Evolutionary conservation across 1,140 invertebrate genomes (phyloP).

Genomic region (Elymnias hypermnestra): DNA sequence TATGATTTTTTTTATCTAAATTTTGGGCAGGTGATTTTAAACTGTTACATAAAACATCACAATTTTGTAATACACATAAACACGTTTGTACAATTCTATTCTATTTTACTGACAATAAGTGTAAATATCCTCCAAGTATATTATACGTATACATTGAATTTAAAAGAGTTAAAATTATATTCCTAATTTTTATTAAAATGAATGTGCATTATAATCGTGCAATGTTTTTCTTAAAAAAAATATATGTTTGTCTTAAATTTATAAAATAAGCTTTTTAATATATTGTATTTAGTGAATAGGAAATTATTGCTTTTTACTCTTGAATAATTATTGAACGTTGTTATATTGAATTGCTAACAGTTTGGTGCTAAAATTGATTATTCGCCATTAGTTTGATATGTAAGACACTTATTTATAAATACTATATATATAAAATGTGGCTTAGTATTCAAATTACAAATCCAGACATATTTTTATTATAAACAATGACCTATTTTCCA

Average conservation of each 20-base stretch:
- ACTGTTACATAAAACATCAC: not conserved
- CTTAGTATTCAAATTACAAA: too few species aligned
- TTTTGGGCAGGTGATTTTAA: too few species aligned
- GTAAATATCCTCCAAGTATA: too few species aligned
- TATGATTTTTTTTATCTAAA: too few species aligned
- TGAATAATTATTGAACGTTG: not conserved
- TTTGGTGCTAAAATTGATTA: conserved; percentile 1
- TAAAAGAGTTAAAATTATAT: conserved; percentile 2
- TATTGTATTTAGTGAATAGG: too few species aligned
- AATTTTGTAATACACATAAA: not conserved
- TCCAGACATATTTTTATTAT: too few species aligned
- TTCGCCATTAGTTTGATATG: too few species aligned
- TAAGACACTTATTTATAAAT: conserved; percentile 1
- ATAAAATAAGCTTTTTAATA: not conserved
- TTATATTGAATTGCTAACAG: not conserved
- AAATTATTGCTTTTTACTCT: too few species aligned
- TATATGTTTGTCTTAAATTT: not conserved
- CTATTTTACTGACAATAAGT: not conserved
- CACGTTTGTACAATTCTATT: not conserved
- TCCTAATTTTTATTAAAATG: conserved; percentile 17
- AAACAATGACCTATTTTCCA: too few species aligned
- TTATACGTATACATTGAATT: too few species aligned
- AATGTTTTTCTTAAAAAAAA: conserved; percentile 28
- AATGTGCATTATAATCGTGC: conserved; percentile 47
- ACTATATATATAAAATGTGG: too few species aligned